Evolutionary conservation across 2,113 vertebrate genomes (phyloP), one percentile per base, ranked within the genome.

Genomic region (Pygoscelis antarcticus): DNA sequence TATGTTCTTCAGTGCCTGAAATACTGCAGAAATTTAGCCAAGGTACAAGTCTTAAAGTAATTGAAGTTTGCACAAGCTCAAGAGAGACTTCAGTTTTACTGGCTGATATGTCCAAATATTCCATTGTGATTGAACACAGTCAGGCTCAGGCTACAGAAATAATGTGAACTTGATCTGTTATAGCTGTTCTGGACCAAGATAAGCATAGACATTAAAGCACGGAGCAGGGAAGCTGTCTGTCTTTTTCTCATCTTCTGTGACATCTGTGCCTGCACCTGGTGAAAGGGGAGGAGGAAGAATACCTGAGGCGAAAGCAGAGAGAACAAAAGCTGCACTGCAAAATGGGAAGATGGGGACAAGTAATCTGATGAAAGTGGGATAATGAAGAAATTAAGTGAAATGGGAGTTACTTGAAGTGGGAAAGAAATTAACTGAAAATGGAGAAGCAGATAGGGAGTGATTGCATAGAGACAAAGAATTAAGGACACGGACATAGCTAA

Each of bases 321-420:
- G 34, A 91, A 52, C 18, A 85, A 71, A 74, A 85, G 29, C 25
- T 62, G n/a, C 54, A 34, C 16, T 62, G 32, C 17, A 71, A 87
- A 87, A 54, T 38, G 29, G 49, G 83, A 72, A 85, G 20, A 46
- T 17, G 16, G 20, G 30, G 38, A 51, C 19, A 79, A 77, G 17
- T 21, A 76, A 11, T 52, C 30, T 80, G 42, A 29, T 40, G 27
- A 60, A 88, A 69, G 8, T 21, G 13, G 3, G 27, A 29, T 88
- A 32, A 61, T 57, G 25, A 94, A 85, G 40, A 94, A 83, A 85
- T 80, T n/a, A 87, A 87, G 23, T 40, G 32, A 87, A 94, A 84
- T 23, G 7, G 11, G n/a, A 87, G 5, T 57, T 82, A 84, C 49
- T 21, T 74, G 46, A 77, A 54, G 19, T 46, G 34, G 32, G 36